These are phyloP conservation scores for Brienomyrus brachyistius DNA, from an alignment of 2,113 vertebrate species.

Conservation along the genomic window DNA sequence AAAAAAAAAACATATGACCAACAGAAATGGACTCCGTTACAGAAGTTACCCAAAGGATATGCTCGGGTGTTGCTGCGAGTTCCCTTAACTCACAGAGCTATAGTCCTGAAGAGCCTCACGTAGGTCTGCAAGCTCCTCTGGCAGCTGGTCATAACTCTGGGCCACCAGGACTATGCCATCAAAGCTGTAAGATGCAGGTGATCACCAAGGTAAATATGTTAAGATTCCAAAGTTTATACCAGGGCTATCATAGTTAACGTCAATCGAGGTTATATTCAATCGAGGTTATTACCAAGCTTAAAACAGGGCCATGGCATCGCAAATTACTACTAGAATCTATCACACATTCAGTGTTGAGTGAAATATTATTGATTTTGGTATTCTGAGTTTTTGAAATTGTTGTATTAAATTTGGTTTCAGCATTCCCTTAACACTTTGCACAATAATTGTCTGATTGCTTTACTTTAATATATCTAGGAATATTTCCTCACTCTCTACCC, in stretches of 20 bases:
- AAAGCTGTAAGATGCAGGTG: constrained; percentile 39
- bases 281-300: background rate
- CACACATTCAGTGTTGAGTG: background rate
- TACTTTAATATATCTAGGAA: background rate
- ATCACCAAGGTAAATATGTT: background rate
- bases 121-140: constrained; percentile 49
- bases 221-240: background rate
- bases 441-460: background rate
- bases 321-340: background rate
- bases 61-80: background rate
- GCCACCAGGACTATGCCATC: constrained; percentile 66
- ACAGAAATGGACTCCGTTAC: background rate
- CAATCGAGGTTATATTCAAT: background rate
- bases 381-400: background rate
- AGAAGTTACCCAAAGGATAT: background rate
- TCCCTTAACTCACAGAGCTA: constrained; percentile 49
- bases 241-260: background rate
- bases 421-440: background rate
- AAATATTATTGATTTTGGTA: background rate
- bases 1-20: background rate
- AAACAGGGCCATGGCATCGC: background rate
- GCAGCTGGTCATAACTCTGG: constrained; percentile 48
- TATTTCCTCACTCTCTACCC: background rate
- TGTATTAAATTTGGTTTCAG: background rate
- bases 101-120: constrained; percentile 59